Conservation (phyloP, 64 coral and sea anemone genomes). For the Platygyra sinensis region DNA sequence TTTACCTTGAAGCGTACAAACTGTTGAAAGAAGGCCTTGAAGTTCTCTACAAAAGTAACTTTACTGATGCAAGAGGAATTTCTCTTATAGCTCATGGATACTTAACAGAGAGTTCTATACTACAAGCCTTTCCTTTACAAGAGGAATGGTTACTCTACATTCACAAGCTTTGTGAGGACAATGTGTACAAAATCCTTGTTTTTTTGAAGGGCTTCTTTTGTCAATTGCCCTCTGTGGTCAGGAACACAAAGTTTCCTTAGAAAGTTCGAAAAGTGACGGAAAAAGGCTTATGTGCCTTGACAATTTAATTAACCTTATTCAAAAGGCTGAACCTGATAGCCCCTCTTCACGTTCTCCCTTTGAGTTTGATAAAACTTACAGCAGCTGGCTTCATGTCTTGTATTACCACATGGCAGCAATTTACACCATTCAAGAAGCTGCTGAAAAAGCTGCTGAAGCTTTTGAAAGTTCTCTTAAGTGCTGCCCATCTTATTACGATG, state of each 20-base stretch:
- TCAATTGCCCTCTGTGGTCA: not conserved
- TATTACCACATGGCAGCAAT: conserved; percentile 36
- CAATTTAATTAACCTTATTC: conserved; percentile 67
- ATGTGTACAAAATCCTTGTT: conserved; percentile 21
- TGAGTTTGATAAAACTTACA: conserved; percentile 58
- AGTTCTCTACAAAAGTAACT: conserved; percentile 64
- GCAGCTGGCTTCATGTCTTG: conserved; percentile 79
- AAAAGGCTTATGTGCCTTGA: not conserved
- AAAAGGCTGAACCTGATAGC: conserved; percentile 61
- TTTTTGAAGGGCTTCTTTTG: conserved; percentile 70
- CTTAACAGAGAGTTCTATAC: conserved; percentile 55
- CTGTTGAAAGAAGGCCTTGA: conserved; percentile 27
- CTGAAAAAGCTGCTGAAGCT: conserved; percentile 51
- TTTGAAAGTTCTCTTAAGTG: conserved; percentile 56
- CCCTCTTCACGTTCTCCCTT: conserved; percentile 30
- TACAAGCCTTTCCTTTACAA: conserved; percentile 25
- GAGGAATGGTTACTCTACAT: not conserved
- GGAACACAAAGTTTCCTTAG: not conserved
- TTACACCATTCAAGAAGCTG: conserved; percentile 3
- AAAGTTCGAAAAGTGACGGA: not conserved
- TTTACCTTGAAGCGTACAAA: conserved; percentile 68
- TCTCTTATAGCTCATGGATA: conserved; percentile 60
- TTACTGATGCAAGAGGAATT: conserved; percentile 63
- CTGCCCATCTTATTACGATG: conserved; percentile 63
- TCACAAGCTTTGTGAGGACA: not conserved